These are phyloP conservation scores for Cryptocephalus moraei DNA, from an alignment of 2,888 invertebrate species.

Conservation along the genomic window DNA sequence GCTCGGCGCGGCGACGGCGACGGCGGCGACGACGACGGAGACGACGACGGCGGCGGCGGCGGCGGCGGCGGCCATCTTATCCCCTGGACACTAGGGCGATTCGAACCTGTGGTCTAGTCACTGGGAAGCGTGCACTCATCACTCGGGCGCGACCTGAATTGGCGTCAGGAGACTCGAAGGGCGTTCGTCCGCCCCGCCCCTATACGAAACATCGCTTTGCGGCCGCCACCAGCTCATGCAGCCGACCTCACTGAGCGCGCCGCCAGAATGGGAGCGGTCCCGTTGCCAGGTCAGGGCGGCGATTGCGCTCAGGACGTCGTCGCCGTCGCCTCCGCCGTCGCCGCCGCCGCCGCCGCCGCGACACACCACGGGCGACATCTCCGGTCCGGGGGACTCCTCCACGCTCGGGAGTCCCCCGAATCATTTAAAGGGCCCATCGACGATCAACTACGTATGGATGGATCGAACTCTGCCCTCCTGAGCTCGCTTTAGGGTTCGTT, in stretches of 20 bases:
- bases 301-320: slow-evolving; percentile 19
- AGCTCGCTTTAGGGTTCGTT: no score
- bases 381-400: no score
- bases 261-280: slow-evolving; percentile 50
- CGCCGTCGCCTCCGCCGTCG: no score
- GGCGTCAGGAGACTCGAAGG: slow-evolving; percentile 35
- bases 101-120: slow-evolving; percentile 15
- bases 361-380: no score
- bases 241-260: slow-evolving; percentile 38
- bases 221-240: slow-evolving; percentile 36
- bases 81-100: slow-evolving; percentile 13
- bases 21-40: slow-evolving; percentile 24
- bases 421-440: no score
- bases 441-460: no score
- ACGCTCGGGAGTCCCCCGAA: no score
- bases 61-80: slow-evolving; percentile 35
- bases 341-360: no score
- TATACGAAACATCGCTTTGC: slow-evolving; percentile 36
- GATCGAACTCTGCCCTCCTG: no score
- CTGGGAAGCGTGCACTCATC: slow-evolving; percentile 28
- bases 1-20: background rate
- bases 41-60: slow-evolving; percentile 18
- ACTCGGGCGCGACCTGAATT: slow-evolving; percentile 23
- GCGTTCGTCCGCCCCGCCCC: slow-evolving; percentile 38
- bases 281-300: slow-evolving; percentile 34